Percentiles rank a stretch among this genome's conserved stretches.
Evolutionary conservation across 1,140 invertebrate genomes (phyloP).

Genomic region (Thalassaphorura encarpata): DNA sequence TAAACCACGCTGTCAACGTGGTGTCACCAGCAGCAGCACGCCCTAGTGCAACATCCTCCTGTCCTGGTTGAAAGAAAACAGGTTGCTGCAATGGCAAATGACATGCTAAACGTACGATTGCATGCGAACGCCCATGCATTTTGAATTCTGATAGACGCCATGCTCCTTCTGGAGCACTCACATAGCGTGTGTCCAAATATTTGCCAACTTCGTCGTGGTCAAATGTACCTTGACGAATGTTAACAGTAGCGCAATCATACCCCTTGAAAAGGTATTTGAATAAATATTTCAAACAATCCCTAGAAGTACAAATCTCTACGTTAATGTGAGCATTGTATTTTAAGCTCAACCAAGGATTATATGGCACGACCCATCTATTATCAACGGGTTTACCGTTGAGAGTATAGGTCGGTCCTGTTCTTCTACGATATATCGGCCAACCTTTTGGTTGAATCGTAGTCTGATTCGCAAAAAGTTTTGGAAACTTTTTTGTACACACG

Average conservation of each 20-base stretch:
- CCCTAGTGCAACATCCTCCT: constrained; percentile 3
- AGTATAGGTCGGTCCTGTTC: not conserved
- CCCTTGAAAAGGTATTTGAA: constrained; percentile 31
- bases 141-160: constrained; percentile 31
- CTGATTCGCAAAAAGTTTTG: constrained; percentile 25
- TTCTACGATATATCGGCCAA: constrained; percentile 37
- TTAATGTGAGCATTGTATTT: constrained; percentile 43
- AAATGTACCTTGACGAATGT: not conserved
- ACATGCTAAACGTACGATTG: constrained; percentile 30
- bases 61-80: constrained; percentile 30
- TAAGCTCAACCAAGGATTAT: constrained; percentile 44
- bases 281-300: constrained; percentile 44
- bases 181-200: constrained; percentile 32
- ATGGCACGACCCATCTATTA: too few relatives aligned
- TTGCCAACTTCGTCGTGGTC: constrained; percentile 29
- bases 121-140: constrained; percentile 30
- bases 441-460: constrained; percentile 35
- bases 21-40: constrained; percentile 11
- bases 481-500: constrained; percentile 35
- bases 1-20: constrained; percentile 27
- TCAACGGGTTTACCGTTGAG: constrained; percentile 30
- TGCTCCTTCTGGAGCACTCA: constrained; percentile 32
- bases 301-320: constrained; percentile 43
- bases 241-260: constrained; percentile 8
- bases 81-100: constrained; percentile 42